phyloP scores from a whole-genome alignment of 2,113 vertebrate species.

The Oryzias javanicus region DNA sequence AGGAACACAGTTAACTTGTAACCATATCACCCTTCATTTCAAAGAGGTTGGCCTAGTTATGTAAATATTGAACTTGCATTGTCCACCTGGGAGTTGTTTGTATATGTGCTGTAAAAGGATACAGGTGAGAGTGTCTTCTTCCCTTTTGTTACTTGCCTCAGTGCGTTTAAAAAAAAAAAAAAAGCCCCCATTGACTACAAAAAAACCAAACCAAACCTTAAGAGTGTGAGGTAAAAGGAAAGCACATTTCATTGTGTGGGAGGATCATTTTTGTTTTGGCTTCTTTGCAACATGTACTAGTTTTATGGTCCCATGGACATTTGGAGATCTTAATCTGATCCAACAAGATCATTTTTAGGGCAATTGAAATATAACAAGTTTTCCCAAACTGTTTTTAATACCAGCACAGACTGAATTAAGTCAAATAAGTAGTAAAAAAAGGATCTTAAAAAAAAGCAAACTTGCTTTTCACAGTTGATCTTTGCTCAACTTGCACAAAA shows the following conservation, averaged over 20 bases:
- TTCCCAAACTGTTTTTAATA: no score
- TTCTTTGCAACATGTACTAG: background rate
- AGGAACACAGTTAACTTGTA: constrained; percentile 35
- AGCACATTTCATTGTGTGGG: background rate
- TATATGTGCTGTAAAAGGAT: constrained; percentile 47
- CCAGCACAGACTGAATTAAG: no score
- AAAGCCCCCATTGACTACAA: constrained; percentile 3
- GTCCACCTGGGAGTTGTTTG: constrained; percentile 15
- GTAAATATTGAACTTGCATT: constrained; percentile 46
- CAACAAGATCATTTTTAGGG: no score
- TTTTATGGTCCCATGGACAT: background rate
- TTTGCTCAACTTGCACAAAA: no score
- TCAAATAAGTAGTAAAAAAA: no score
- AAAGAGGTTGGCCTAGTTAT: background rate
- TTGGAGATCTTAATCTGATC: no score
- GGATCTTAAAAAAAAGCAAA: no score
- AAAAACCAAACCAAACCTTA: constrained; percentile 17
- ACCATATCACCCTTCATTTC: constrained; percentile 6
- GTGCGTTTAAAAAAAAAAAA: constrained; percentile 2
- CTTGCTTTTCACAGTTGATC: no score
- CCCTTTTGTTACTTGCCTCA: constrained; percentile 26
- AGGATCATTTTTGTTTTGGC: constrained; percentile 9
- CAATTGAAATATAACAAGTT: no score
- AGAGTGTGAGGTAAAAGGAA: background rate
- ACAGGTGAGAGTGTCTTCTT: constrained; percentile 37